These are phyloP conservation scores for Cantharis rustica DNA, from an alignment of 2,888 invertebrate genomes.

Conservation along the genomic window DNA sequence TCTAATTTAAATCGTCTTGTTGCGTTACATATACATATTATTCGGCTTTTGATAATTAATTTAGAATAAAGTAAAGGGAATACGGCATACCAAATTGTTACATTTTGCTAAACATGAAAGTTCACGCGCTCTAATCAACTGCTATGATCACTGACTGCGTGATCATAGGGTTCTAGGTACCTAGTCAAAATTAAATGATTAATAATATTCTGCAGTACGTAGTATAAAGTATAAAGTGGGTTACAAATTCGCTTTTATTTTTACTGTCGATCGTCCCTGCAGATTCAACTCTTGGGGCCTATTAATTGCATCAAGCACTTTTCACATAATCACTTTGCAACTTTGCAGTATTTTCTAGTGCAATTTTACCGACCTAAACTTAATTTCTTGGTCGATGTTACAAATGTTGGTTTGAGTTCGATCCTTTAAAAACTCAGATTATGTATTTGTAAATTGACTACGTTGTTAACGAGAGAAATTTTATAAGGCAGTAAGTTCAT, in stretches of 20 bases:
- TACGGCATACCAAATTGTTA: conserved; percentile 28
- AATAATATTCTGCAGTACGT: background rate
- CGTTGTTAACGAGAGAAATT: too few relatives aligned
- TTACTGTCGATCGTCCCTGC: background rate
- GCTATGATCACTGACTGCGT: background rate
- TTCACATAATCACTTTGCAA: too few relatives aligned
- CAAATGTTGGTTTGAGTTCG: too few relatives aligned
- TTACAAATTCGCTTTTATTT: background rate
- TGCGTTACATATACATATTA: conserved; percentile 16
- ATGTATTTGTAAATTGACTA: too few relatives aligned
- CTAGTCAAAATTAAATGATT: background rate
- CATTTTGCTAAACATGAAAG: conserved; percentile 18
- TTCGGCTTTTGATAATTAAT: conserved; percentile 25
- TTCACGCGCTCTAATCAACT: conserved; percentile 29
- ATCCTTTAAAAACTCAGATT: too few relatives aligned
- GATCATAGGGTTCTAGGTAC: conserved; percentile 7
- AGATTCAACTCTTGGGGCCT: background rate
- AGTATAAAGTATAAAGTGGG: background rate
- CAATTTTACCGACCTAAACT: too few relatives aligned
- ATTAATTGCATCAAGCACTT: too few relatives aligned
- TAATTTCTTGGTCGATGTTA: too few relatives aligned
- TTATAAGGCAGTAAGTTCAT: too few relatives aligned
- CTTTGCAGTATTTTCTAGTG: too few relatives aligned
- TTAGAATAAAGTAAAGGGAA: conserved; percentile 22
- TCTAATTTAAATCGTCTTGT: conserved; percentile 20